Conservation (phyloP, 92 coral and sea anemone genomes). For the Epizoanthus fatuus region DNA sequence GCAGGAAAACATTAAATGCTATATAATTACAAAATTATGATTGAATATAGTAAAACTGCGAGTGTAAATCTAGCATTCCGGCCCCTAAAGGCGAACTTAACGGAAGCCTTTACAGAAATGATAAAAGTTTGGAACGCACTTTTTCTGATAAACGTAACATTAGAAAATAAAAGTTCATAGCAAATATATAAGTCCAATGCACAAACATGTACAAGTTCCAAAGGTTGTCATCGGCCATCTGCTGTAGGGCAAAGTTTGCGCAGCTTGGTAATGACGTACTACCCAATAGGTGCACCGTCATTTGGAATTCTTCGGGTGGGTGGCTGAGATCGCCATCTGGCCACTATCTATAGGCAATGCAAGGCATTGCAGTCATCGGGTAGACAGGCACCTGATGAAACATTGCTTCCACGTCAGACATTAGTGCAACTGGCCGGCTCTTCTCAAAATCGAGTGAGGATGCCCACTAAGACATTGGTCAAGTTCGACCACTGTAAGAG, state of each 20-base stretch:
- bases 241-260: slow-evolving; percentile 55
- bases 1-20: too few relatives aligned
- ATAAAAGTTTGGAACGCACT: too few relatives aligned
- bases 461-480: slow-evolving; percentile 65
- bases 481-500: slow-evolving; percentile 73
- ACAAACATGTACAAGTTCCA: too few relatives aligned
- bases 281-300: slow-evolving; percentile 61
- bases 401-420: slow-evolving; percentile 65
- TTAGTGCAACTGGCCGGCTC: slow-evolving; percentile 48
- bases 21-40: too few relatives aligned
- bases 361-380: slow-evolving; percentile 56
- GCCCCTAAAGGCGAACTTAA: too few relatives aligned
- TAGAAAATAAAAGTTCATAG: too few relatives aligned
- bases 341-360: slow-evolving; percentile 60
- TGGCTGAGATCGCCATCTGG: slow-evolving; percentile 55
- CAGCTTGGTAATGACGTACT: slow-evolving; percentile 64
- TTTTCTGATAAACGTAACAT: too few relatives aligned
- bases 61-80: too few relatives aligned
- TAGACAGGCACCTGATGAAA: slow-evolving; percentile 61
- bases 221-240: slow-evolving; percentile 62
- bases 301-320: slow-evolving; percentile 59
- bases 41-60: too few relatives aligned
- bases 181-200: too few relatives aligned
- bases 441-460: slow-evolving; percentile 65
- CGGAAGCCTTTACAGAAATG: too few relatives aligned